Conservation (phyloP, 1,140 invertebrate species). For the Chrysopa pallens region DNA sequence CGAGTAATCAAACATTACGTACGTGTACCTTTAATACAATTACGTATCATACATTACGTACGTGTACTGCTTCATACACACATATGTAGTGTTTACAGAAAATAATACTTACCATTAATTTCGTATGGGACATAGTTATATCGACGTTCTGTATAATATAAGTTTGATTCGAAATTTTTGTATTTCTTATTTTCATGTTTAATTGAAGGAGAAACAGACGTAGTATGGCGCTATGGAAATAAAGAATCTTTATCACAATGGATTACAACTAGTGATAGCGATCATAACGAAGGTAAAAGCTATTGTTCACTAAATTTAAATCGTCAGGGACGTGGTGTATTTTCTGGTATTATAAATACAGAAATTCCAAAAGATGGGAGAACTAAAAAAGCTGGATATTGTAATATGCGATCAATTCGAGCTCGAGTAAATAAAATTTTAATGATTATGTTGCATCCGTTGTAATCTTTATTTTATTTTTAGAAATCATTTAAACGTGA, state of each 20-base stretch:
- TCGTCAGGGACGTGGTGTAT: slow-evolving; percentile 48
- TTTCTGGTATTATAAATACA: slow-evolving; percentile 43
- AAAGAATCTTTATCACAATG: slow-evolving; percentile 48
- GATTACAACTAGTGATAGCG: slow-evolving; percentile 54
- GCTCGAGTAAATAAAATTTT: slow-evolving; percentile 31
- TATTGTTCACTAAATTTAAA: slow-evolving; percentile 42
- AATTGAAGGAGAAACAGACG: slow-evolving; percentile 41
- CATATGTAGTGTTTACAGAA: too few relatives aligned
- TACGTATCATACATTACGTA: too few relatives aligned
- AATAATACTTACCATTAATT: too few relatives aligned
- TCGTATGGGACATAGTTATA: too few relatives aligned
- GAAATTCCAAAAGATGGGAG: slow-evolving; percentile 62
- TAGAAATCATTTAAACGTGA: slow-evolving; percentile 72
- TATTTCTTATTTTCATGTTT: slow-evolving; percentile 6
- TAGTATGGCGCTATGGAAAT: slow-evolving; percentile 47
- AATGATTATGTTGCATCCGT: slow-evolving; percentile 1
- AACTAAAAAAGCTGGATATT: slow-evolving; percentile 56
- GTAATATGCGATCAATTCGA: slow-evolving; percentile 47
- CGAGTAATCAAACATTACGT: too few relatives aligned
- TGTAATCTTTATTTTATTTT: slow-evolving; percentile 12
- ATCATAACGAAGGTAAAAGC: slow-evolving; percentile 66
- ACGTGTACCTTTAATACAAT: too few relatives aligned
- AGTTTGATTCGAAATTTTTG: too few relatives aligned
- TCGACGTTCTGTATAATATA: too few relatives aligned
- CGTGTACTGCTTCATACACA: too few relatives aligned